phyloP scores from a whole-genome alignment of 2,797 vertebrate genomes.

The Dallia pectoralis region DNA sequence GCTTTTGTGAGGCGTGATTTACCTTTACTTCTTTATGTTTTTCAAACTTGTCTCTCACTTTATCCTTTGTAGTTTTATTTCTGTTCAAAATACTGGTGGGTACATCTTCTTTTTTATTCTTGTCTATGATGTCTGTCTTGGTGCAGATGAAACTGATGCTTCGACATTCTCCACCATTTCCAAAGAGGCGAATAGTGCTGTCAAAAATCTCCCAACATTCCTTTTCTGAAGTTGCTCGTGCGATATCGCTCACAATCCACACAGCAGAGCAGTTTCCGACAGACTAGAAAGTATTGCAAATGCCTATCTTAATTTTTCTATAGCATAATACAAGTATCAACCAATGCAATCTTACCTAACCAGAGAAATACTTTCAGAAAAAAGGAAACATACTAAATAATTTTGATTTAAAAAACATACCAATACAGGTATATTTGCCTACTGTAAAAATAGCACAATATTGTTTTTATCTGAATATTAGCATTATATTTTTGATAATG shows the following conservation, averaged over 20 bases:
- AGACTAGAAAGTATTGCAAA: too few species aligned
- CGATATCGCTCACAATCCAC: slow-evolving; percentile 47
- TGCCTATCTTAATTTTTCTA: too few species aligned
- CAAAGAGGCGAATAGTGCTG: slow-evolving; percentile 21
- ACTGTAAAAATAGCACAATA: too few species aligned
- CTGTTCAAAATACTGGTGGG: neutral
- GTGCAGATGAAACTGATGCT: slow-evolving; percentile 53
- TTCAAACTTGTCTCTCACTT: slow-evolving; percentile 13
- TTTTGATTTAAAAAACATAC: too few species aligned
- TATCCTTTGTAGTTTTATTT: slow-evolving; percentile 27
- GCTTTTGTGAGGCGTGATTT: neutral
- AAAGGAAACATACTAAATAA: too few species aligned
- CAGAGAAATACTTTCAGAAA: too few species aligned
- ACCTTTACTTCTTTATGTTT: slow-evolving; percentile 25
- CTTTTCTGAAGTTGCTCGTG: slow-evolving; percentile 31
- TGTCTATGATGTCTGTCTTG: slow-evolving; percentile 14
- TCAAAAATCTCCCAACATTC: slow-evolving; percentile 50
- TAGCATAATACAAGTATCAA: too few species aligned
- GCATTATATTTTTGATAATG: too few species aligned
- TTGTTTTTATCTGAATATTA: too few species aligned
- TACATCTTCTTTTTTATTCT: neutral
- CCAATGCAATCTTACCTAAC: too few species aligned
- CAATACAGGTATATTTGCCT: too few species aligned
- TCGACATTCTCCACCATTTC: slow-evolving; percentile 51
- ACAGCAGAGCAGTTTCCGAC: slow-evolving; percentile 47